phyloP scores from a whole-genome alignment of 2,113 vertebrate species.

The Marmota monax region DNA sequence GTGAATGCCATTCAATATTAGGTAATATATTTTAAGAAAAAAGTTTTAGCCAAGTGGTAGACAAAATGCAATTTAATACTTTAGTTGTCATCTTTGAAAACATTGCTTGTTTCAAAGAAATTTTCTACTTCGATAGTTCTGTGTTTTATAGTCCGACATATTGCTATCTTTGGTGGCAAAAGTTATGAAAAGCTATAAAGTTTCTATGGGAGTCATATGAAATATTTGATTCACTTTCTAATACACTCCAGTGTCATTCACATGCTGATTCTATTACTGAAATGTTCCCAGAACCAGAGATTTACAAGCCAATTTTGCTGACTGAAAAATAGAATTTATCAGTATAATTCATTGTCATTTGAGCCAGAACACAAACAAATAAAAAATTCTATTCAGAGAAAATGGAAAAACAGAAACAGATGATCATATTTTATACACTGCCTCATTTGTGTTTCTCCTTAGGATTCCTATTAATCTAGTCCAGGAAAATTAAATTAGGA shows the following conservation, averaged over 20 bases:
- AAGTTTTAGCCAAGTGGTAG: background rate
- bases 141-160: constrained; percentile 1
- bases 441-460: background rate
- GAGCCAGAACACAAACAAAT: background rate
- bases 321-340: constrained; percentile 52
- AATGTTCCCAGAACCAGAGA: constrained; percentile 52
- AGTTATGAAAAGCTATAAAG: background rate
- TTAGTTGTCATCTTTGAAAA: constrained; percentile 44
- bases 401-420: constrained; percentile 3
- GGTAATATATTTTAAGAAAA: background rate
- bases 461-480: background rate
- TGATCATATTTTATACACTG: background rate
- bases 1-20: constrained; percentile 5
- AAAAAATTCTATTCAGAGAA: constrained; percentile 37
- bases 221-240: constrained; percentile 57
- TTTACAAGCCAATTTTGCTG: constrained; percentile 26
- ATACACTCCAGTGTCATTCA: background rate
- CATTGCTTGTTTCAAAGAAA: constrained; percentile 16
- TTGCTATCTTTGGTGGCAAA: background rate
- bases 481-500: constrained; percentile 46
- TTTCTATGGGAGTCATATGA: constrained; percentile 47
- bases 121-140: background rate
- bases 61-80: constrained; percentile 42
- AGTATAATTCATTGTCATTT: background rate
- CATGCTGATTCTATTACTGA: constrained; percentile 53